Evolutionary conservation across 2,888 invertebrate genomes (phyloP), one percentile per base, ranked within the genome.

Genomic region (Cephus runcator): DNA sequence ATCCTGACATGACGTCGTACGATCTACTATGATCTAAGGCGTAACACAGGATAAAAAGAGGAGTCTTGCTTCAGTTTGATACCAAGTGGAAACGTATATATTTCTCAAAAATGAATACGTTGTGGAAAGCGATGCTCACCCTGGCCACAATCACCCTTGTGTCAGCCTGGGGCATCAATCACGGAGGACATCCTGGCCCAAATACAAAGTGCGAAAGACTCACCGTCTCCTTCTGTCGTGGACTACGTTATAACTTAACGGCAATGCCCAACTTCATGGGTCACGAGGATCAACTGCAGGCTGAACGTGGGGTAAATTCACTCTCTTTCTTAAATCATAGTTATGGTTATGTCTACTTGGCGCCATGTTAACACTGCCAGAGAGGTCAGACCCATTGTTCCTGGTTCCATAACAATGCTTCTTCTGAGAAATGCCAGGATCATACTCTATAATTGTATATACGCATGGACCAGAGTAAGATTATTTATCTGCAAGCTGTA

Each of bases 181-280:
- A 92, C 85, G 92, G 93, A 82, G 86, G 86, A 91, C 92, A 85
- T 83, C 87, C 82, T 92, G 93, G 86, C 69, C 79, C 83, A 35
- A 87, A 84, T 80, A 87, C 90, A 71, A 95, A 95, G 90, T 97
- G 97, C 92, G 96, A 97, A 92, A 93, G 94, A 87, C 97, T 97
- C 88, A 93, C 93, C 77, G 95, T 96, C 79, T 95, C 96, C 73
- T 93, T 96, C 92, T 97, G 97, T 91, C 94, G 95, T 90, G 96
- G 96, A 87, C 93, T 97, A 90, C 95, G 96, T 85, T 97, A 97
- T 92, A 97, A 97, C 92, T 94, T 95, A 92, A 97, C 97, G 35
- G 94, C 94, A 56, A 95, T 97, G 96, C 97, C 97, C 76, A 97
- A 97, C 92, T 93, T 96, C 81, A 94, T 97, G 92, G 96, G 96